phyloP scores from a whole-genome alignment of 2,113 vertebrate genomes.

The Synodontis membranacea region DNA sequence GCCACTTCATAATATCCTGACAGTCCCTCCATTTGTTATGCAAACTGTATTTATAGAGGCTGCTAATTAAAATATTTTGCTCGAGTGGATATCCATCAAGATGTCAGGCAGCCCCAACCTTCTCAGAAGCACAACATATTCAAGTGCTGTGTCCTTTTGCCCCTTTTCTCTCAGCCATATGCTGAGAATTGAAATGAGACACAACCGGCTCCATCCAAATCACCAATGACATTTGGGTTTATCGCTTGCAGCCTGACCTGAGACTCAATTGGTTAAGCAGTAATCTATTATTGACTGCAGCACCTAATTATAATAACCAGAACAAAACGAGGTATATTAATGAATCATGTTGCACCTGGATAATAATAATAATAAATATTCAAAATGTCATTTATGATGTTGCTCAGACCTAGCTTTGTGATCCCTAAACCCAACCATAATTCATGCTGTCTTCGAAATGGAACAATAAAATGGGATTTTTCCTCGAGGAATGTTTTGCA shows the following conservation, averaged over 20 bases:
- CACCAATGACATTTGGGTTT: background rate
- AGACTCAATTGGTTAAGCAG: background rate
- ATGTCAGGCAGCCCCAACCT: conserved; percentile 25
- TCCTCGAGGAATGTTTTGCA: background rate
- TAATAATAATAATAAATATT: background rate
- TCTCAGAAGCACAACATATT: background rate
- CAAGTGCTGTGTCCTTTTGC: conserved; percentile 4
- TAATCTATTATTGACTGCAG: background rate
- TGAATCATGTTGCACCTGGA: background rate
- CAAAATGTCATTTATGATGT: background rate
- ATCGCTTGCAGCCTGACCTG: background rate
- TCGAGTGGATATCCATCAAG: conserved; percentile 40
- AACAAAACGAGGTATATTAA: background rate
- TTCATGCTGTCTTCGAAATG: background rate
- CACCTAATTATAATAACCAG: background rate
- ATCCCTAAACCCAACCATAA: background rate
- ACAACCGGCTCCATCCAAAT: background rate
- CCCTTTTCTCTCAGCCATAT: conserved; percentile 12
- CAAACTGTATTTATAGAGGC: conserved; percentile 43
- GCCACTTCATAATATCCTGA: conserved; percentile 35
- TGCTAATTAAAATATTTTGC: conserved; percentile 52
- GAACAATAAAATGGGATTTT: background rate
- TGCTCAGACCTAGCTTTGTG: background rate
- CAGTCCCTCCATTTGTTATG: conserved; percentile 29
- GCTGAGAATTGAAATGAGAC: background rate